phyloP scores from a whole-genome alignment of 1,140 invertebrate species.

The Macrobrachium rosenbergii region DNA sequence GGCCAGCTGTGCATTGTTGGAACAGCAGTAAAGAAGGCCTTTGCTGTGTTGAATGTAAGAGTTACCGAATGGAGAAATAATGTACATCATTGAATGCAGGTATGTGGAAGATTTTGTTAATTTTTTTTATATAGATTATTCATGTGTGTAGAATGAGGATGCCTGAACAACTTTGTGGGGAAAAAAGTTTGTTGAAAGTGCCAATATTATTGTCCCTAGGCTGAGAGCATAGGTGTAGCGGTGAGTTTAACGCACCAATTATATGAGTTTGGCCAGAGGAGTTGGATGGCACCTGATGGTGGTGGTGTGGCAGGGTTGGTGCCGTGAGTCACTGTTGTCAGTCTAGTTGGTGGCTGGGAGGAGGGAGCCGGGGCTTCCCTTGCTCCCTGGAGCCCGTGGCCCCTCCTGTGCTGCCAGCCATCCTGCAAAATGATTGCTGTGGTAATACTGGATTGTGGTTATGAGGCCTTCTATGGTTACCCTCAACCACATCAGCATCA shows the following conservation, averaged over 20 bases:
- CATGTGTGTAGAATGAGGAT: conserved; percentile 46
- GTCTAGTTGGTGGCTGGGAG: conserved; percentile 58
- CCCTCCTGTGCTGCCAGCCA: conserved; percentile 44
- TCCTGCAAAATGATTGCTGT: conserved; percentile 57
- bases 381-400: conserved; percentile 57
- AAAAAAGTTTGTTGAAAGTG: conserved; percentile 52
- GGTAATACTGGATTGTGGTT: conserved; percentile 53
- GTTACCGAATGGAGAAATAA: conserved; percentile 48
- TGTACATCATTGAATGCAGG: conserved; percentile 54
- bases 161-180: conserved; percentile 57
- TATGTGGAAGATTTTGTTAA: neutral
- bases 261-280: conserved; percentile 47
- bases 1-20: conserved; percentile 55
- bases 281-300: conserved; percentile 41
- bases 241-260: conserved; percentile 52
- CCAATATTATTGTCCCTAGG: conserved; percentile 58
- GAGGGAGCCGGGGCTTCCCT: conserved; percentile 30
- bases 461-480: conserved; percentile 14
- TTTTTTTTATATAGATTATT: conserved; percentile 40
- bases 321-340: conserved; percentile 57
- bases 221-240: conserved; percentile 57
- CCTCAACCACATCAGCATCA: conserved; percentile 38
- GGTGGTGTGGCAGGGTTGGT: conserved; percentile 57
- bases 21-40: conserved; percentile 51
- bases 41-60: conserved; percentile 56